phyloP scores from a whole-genome alignment of 2,797 vertebrate species.

The Coendou prehensilis region DNA sequence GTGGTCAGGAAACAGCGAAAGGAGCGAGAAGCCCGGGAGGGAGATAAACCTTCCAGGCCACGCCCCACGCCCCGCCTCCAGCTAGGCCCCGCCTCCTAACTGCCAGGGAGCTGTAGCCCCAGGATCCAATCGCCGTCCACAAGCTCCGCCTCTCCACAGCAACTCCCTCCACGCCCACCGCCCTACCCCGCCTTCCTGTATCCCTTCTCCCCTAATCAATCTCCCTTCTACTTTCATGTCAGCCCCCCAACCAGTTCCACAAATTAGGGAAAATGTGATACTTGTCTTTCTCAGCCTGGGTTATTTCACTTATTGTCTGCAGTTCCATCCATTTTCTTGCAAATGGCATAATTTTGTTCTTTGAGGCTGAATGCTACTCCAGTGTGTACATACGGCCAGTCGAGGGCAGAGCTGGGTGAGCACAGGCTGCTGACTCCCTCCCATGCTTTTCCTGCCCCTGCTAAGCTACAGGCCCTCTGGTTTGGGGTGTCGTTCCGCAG shows the following conservation, averaged over 20 bases:
- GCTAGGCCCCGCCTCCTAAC: not conserved
- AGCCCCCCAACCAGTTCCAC: not conserved
- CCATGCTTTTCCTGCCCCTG: not conserved
- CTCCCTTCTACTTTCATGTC: not conserved
- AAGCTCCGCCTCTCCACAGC: not conserved
- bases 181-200: not conserved
- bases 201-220: not conserved
- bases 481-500: not conserved
- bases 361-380: not conserved
- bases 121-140: not conserved
- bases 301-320: not conserved
- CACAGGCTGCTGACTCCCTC: not conserved
- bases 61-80: not conserved
- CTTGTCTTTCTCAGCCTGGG: not conserved
- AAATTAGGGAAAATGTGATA: not conserved
- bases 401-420: not conserved
- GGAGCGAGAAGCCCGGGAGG: not conserved
- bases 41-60: not conserved
- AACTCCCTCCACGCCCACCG: not conserved
- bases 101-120: not conserved
- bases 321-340: not conserved
- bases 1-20: not conserved
- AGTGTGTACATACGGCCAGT: not conserved
- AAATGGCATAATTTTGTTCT: not conserved
- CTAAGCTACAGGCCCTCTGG: not conserved